Evolutionary conservation across 2,113 vertebrate species (phyloP).

Genomic region (Hemibagrus wyckioides): DNA sequence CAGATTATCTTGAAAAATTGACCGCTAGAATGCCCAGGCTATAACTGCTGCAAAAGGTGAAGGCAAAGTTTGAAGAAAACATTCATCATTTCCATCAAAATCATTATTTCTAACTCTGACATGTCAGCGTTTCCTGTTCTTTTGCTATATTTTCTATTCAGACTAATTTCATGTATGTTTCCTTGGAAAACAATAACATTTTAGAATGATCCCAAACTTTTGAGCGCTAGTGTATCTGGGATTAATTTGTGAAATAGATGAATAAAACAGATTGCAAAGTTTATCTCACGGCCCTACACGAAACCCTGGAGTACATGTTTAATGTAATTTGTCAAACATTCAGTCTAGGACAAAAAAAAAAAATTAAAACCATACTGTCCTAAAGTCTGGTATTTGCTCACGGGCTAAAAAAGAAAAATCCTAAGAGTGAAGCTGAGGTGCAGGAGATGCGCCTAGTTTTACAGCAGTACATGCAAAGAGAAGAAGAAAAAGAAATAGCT

Average conservation of each 20-base stretch:
- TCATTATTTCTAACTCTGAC: too few species aligned
- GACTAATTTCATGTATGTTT: too few species aligned
- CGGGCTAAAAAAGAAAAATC: constrained; percentile 26
- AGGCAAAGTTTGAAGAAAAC: too few species aligned
- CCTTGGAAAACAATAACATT: too few species aligned
- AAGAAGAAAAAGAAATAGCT: constrained; percentile 5
- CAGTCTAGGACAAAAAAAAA: background rate
- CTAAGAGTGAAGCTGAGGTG: background rate
- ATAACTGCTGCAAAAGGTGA: too few species aligned
- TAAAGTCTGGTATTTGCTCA: constrained; percentile 2
- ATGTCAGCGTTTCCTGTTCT: too few species aligned
- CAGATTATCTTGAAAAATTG: too few species aligned
- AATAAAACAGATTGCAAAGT: background rate
- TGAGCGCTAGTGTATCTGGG: background rate
- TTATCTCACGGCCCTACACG: background rate
- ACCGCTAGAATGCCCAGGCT: too few species aligned
- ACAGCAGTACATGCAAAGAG: constrained; percentile 6
- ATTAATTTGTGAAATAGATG: background rate
- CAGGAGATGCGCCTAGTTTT: background rate
- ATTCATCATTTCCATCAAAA: too few species aligned
- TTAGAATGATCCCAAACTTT: too few species aligned
- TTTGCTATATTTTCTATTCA: too few species aligned
- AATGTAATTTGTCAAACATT: constrained; percentile 18
- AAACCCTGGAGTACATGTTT: background rate
- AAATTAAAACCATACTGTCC: background rate